Percentiles rank a stretch among this genome's conserved stretches.
These are phyloP conservation scores for Hesperophylax magnus DNA, from an alignment of 1,140 invertebrate genomes.

Conservation along the genomic window DNA sequence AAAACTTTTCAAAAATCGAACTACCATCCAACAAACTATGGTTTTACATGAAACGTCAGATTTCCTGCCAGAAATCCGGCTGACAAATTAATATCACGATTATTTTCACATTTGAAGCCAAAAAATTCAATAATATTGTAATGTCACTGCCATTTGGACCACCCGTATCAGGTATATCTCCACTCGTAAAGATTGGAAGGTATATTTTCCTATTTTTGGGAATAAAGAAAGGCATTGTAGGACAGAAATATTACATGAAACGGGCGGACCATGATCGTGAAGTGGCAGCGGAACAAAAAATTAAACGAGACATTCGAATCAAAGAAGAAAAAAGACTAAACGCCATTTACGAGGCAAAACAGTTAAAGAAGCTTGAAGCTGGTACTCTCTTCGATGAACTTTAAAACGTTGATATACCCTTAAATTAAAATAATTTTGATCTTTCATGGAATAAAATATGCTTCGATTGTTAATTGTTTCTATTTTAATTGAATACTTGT, in stretches of 20 bases:
- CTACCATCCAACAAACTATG: too few relatives aligned
- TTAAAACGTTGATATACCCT: not conserved
- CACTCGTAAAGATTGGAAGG: slow-evolving; percentile 62
- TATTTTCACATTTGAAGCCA: not conserved
- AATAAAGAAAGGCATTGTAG: slow-evolving; percentile 62
- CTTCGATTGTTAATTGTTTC: too few relatives aligned
- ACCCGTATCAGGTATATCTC: slow-evolving; percentile 62
- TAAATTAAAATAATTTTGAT: too few relatives aligned
- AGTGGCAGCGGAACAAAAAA: slow-evolving; percentile 61
- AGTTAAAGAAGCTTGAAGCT: slow-evolving; percentile 59
- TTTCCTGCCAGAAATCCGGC: not conserved
- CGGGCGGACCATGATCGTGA: slow-evolving; percentile 60
- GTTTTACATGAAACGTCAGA: not conserved
- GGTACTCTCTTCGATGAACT: slow-evolving; percentile 23
- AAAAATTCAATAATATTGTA: not conserved
- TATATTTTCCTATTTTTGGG: slow-evolving; percentile 62
- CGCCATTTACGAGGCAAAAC: slow-evolving; percentile 61
- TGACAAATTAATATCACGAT: not conserved
- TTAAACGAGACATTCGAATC: slow-evolving; percentile 61
- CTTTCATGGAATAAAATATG: too few relatives aligned
- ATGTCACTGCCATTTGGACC: slow-evolving; percentile 60
- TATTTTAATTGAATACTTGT: too few relatives aligned
- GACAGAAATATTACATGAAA: slow-evolving; percentile 60
- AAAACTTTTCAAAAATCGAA: too few relatives aligned
- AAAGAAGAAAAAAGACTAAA: slow-evolving; percentile 62